Evolutionary conservation across 2,888 invertebrate genomes (phyloP), one percentile per base, ranked within the genome.

Genomic region (Tricholauxania praeusta): DNA sequence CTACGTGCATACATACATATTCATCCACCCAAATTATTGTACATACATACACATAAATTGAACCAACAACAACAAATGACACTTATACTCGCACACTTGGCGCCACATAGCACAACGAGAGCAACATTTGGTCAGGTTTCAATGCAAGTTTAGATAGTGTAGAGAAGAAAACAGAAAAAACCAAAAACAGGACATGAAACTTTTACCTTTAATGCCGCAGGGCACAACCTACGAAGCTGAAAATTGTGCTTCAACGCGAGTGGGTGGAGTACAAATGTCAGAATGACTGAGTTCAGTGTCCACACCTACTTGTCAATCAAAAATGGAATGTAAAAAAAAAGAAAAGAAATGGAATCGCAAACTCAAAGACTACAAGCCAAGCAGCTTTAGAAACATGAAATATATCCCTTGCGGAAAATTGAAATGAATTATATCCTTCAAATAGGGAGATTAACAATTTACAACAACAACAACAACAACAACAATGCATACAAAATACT

Each of bases 241-340:
- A n/a, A 53, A 39, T 39, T 39, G 19, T 39, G 60, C 32, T 51
- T 12, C 49, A 22, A 79, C 81, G 75, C 80, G 80, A 80, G 85
- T 84, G 85, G 84, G 84, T 83, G 84, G 84, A 80, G 79, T 59
- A 69, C 47, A 79, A 80, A 80, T 84, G 85, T 84, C 83, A 83
- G 82, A 84, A 85, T 84, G 85, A 85, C 81, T 84, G 84, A 85
- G 83, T 83, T 81, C 81, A 81, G 79, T 79, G 83, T 83, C 83
- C 85, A 84, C 84, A 82, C 84, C 84, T 83, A 84, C 85, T 80
- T 81, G 82, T 80, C 84, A 83, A 82, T 83, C 85, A 84, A 82
- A 28, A 75, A 68, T 47, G 62, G 62, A 70, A 51, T 22, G 39
- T 63, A 62, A 39, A 53, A 47, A 3, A n/a, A 10, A 53, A 17